Evolutionary conservation across 1,140 invertebrate species (phyloP), one percentile per base, ranked within the genome.

Genomic region (Apocrypta bakeri): DNA sequence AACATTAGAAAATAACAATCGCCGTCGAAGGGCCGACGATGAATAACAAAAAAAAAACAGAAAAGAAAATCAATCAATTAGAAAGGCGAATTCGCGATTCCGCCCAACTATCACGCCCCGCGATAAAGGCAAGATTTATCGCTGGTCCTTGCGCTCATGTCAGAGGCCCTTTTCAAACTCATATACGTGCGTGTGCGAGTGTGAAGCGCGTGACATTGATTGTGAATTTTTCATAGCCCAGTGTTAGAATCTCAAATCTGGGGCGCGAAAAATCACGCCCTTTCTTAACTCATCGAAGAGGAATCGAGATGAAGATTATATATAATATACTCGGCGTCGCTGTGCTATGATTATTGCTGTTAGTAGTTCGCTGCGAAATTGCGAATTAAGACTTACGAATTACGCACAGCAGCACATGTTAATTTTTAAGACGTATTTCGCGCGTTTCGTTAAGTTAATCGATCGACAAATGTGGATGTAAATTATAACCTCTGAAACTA

Each of bases 21-120:
- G 3, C 9, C 33, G 56, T 17, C 48, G 31, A 11, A 42, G 64
- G 48, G 48, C 21, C 25, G 24, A 2, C n/a, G 33, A 3, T 4
- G 14, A 37, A 1, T 4, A 4, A n/a, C n/a, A n/a, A n/a, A n/a
- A n/a, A n/a, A n/a, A n/a, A 17, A 48, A 48, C 72, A 71, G 31
- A 21, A 80, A 80, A 81, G 72, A 77, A 77, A 77, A 82, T 77
- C 73, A 82, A 82, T 82, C 80, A 71, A 82, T 82, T 82, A 68
- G 72, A 75, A 73, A 56, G 40, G 37, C 31, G n/a, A 76, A 74
- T 80, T 71, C 29, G 71, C 40, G 25, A 76, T 80, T 81, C 66
- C 74, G 79, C 79, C 68, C 75, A 76, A 84, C 42, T 66, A 37
- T 72, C 72, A 83, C 84, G 84, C 81, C 81, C 74, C 21, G 61